Base-by-base conservation (phyloP, 2,797 vertebrate species). In the Gymnothorax javanicus region DNA sequence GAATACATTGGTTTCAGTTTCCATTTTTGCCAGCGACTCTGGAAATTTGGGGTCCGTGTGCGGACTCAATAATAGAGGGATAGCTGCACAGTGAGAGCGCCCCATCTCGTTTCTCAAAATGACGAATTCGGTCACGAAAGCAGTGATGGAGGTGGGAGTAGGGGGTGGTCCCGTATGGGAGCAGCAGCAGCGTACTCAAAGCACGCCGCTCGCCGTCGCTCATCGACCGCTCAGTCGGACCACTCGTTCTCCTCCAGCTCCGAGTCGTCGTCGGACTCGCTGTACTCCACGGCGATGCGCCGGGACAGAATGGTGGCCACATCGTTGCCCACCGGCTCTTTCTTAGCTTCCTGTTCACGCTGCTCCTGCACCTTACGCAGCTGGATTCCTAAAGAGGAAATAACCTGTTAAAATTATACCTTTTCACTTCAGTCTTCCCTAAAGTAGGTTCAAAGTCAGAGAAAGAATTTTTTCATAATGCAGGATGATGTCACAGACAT, bases 211-310 rank as follows among this genome's bases (percentile, higher is more conserved):
- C 33, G 12, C 73, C 83, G 75, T 67, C 87, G 84, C 54, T 25
- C 56, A 86, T 15, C 57, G 5, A 33, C 75, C 25, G 59, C 60
- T 95, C 93, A 98, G 94, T 98, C 97, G 0, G 97, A 98, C 97
- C 97, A 98, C 93, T 98, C 97, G 0, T 98, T 98, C 90, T 98
- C 97, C 0, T 98, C 97, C 84, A 97, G 95, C 94, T 98, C 97
- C 0, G 97, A 98, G 96, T 98, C 97, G 58, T 98, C 97, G 33
- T 98, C 97, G 0, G 97, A 98, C 93, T 98, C 97, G 88, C 97
- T 98, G 96, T 98, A 98, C 93, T 98, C 97, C 89, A 98, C 97
- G 0, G 97, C 97, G 33, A 98, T 98, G 59, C 97, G 96, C 15
- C 97, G 97, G 0, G 97, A 98, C 69, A 98, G 93, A 94, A 98